Base-by-base conservation (phyloP, 2,888 invertebrate species). In the Tholera decimalis region DNA sequence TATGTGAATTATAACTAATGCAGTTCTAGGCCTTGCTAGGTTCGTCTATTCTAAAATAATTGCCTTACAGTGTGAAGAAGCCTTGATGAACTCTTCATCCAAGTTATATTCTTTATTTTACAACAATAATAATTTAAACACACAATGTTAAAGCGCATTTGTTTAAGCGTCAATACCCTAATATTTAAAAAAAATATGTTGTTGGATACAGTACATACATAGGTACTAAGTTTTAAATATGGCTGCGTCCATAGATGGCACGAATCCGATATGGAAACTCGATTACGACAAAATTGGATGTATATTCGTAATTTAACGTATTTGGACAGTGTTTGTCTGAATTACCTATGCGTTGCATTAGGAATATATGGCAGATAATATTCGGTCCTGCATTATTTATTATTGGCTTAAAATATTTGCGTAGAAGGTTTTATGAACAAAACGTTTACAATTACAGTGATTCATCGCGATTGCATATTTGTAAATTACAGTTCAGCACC, bases 251-350 rank as follows among this genome's bases (percentile, higher is more conserved):
- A 24, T 67, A 79, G 78, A 79, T 65, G 79, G 81, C 56, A 57
- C 63, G 60, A 65, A 64, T 13, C 79, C 8, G 33, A 67, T 71
- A 80, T 78, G 81, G 79, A 57, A 80, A 68, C 75, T 65, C 33
- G 67, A 65, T 71, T 78, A 54, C 44, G 47, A 46, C 71, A 47
- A 71, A 80, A 65, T 68, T 37, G 70, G 78, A 79, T 70, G 67
- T 66, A 68, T 66, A 66, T 61, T 60, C 55, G 61, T 64, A 70
- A 62, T 74, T 62, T 56, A 41, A 54, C 51, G 56, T 35, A 60
- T 69, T 64, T 24, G 53, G 64, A 28, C 57, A 20, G 58, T 49
- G 47, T 64, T 55, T 57, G 44, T 44, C 28, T 63, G 20, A 33
- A 63, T 73, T 43, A n/a, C n/a, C n/a, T n/a, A 63, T 47, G 13